These are phyloP conservation scores for Avahi laniger DNA, from an alignment of 2,797 vertebrate species.

Conservation along the genomic window DNA sequence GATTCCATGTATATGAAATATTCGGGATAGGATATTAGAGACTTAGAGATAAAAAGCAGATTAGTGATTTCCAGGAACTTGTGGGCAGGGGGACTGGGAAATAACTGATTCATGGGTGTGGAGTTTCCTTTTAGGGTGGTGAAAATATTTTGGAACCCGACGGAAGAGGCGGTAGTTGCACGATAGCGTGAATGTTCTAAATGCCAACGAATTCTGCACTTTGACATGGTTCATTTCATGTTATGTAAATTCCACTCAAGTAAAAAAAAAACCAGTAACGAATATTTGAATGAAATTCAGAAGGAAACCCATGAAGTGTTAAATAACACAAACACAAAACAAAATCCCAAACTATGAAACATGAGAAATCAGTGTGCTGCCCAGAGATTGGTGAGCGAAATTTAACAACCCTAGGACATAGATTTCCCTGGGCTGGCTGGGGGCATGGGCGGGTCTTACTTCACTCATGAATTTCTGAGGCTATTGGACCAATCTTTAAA, in stretches of 20 bases:
- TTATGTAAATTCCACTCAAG: background rate
- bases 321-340: background rate
- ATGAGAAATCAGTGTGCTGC: background rate
- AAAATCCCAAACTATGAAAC: background rate
- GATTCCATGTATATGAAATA: background rate
- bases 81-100: background rate
- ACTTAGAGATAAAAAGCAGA: background rate
- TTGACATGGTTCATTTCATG: background rate
- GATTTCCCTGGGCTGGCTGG: too few relatives aligned
- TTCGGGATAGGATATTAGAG: background rate
- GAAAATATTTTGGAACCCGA: background rate
- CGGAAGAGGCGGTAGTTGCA: background rate
- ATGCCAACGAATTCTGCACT: background rate
- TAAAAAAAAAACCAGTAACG: background rate
- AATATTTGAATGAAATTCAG: background rate
- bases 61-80: accelerated
- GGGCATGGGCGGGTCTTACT: too few relatives aligned
- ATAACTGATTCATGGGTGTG: background rate
- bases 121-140: background rate
- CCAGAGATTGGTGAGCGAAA: background rate
- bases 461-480: background rate
- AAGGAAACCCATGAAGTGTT: background rate
- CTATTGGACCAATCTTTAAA: too few relatives aligned
- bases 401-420: accelerated
- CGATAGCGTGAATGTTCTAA: background rate